Evolutionary conservation across 2,113 vertebrate genomes (phyloP).

Genomic region (Lycocorax pyrrhopterus): DNA sequence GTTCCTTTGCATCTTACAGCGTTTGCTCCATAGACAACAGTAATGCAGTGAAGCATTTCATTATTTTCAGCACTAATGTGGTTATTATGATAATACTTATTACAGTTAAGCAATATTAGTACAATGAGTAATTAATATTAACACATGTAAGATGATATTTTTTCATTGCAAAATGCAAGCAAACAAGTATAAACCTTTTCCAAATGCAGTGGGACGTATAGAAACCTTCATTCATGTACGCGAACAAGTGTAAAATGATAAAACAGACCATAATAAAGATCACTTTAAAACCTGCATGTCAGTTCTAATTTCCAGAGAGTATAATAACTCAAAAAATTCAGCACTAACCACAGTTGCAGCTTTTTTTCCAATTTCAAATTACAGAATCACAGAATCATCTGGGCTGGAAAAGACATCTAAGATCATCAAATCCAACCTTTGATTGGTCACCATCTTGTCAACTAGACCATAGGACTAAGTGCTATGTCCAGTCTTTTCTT

Average conservation of each 20-base stretch:
- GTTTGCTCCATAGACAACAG: neutral
- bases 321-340: neutral
- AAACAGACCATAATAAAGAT: neutral
- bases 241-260: neutral
- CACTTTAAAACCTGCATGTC: neutral
- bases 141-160: neutral
- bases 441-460: neutral
- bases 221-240: neutral
- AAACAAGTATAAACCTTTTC: neutral
- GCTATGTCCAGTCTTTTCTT: neutral
- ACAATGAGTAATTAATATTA: neutral
- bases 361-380: neutral
- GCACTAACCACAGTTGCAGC: neutral
- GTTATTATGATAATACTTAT: neutral
- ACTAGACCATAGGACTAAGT: neutral
- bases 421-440: neutral
- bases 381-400: neutral
- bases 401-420: neutral
- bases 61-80: neutral
- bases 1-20: neutral
- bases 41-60: neutral
- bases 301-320: neutral
- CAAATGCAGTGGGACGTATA: neutral
- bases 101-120: neutral
- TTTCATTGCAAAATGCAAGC: neutral